Percentiles rank a stretch among this genome's conserved stretches.
Evolutionary conservation across 2,113 vertebrate genomes (phyloP).

Genomic region (Phrynosoma platyrhinos): DNA sequence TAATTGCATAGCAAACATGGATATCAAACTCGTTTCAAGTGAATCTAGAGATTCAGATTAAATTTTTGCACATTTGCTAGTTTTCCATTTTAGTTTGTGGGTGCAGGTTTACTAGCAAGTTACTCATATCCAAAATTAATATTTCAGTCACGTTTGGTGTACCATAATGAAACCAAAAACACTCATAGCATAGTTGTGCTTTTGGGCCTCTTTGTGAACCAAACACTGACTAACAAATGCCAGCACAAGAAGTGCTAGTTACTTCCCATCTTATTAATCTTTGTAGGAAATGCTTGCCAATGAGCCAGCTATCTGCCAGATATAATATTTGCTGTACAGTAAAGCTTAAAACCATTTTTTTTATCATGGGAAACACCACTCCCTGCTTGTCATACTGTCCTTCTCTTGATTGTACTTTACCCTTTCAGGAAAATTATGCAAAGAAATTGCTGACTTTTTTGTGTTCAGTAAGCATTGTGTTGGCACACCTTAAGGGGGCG

Average conservation of each 20-base stretch:
- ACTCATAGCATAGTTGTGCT: not conserved
- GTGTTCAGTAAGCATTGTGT: not conserved
- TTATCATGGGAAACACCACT: not conserved
- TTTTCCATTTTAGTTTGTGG: not conserved
- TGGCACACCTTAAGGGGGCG: not conserved
- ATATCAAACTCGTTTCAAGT: not conserved
- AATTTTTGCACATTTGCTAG: constrained; percentile 2
- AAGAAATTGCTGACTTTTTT: not conserved
- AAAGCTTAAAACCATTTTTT: not conserved
- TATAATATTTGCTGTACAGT: not conserved
- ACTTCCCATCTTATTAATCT: not conserved
- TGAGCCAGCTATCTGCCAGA: not conserved
- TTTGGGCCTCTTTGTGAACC: not conserved
- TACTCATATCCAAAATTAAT: not conserved
- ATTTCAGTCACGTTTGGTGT: not conserved
- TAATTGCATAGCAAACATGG: not conserved
- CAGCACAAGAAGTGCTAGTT: not conserved
- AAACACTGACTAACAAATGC: not conserved
- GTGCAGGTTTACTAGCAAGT: not conserved
- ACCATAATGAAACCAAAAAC: not conserved
- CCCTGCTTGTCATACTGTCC: not conserved
- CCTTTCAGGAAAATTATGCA: not conserved
- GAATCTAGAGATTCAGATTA: not conserved
- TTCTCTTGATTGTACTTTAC: not conserved
- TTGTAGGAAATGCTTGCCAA: not conserved